Base-by-base conservation (phyloP, 2,797 vertebrate genomes). In the Gadopsis marmoratus region DNA sequence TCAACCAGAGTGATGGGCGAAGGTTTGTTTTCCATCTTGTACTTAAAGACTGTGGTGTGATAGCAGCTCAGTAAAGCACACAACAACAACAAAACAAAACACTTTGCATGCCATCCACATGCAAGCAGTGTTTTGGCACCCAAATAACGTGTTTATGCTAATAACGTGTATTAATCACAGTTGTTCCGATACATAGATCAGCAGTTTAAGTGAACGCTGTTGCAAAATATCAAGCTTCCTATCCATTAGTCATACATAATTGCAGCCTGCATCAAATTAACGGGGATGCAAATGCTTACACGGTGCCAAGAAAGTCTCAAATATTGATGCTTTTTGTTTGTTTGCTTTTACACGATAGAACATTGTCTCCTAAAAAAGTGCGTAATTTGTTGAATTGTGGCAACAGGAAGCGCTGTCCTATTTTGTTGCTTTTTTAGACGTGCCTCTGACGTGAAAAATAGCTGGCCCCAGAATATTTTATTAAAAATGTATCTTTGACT, bases 211-310 rank as follows among this genome's bases (percentile, higher is more conserved):
- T 84, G 56, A 69, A 79, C 53, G 66, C 70, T 77, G 71, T 80
- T 85, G 79, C 55, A 84, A 80, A 86, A 83, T 69, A 86, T 78
- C 79, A 83, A 76, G 79, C 79, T 76, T 78, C 37, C 74, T 71
- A 82, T 78, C 51, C 69, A 80, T 87, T 87, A 86, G 85, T 87
- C 89, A 90, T 66, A 75, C 69, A 86, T 85, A 91, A 91, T 90
- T 89, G 81, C 79, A 82, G 81, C 56, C 64, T 81, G 81, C 64
- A 82, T 86, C 56, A 87, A 84, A 89, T 88, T 64, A 82, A 56
- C 81, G 82, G 54, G 80, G 76, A 76, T 76, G 76, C 21, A 86
- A 77, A 86, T 68, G 71, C 68, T 63, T 62, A 60, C 39, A 48
- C 47, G 0, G 43, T 74, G 72, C 60, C 79, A 84, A 80, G 66